Base-by-base conservation (phyloP, 2,888 invertebrate species). In the Cordilura impudica region DNA sequence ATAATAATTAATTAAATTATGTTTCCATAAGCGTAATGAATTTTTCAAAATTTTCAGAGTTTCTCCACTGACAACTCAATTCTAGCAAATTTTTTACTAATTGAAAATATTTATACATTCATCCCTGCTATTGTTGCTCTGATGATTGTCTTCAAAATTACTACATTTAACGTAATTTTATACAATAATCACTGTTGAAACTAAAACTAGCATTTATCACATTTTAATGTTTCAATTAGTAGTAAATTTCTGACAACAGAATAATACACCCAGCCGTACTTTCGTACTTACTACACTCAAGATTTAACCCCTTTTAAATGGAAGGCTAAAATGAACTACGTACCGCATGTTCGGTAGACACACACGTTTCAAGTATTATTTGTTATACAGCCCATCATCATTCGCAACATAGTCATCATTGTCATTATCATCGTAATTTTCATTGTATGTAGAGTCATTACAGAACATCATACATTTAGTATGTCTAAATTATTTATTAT, bases 141-240 rank as follows among this genome's bases (percentile, higher is more conserved):
- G 6, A 26, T 26, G 6, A 26, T 4, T 65, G 51, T 23, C 29
- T 26, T 16, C 8, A 26, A 63, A 63, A 49, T 63, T 23, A 21
- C 63, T 73, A 53, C 60, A 70, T 70, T 79, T 75, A 63, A 66
- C 56, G 79, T 58, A 75, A 72, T 79, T 79, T 79, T 49, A 79
- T 75, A 56, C 71, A 67, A 75, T 79, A 79, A 79, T 79, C 79
- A 75, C 79, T 67, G 75, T 78, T 72, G 72, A 31, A 63, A 56
- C 65, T 60, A 71, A 81, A 81, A 79, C 85, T 84, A 78, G 83
- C 87, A 86, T 85, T 87, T 87, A 88, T 87, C 88, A 87, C 88
- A 87, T 87, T 87, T 87, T 87, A 86, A 87, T 87, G 87, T 87
- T 88, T 87, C 87, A 87, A 87, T 87, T 87, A 87, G 84, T 81